These are phyloP conservation scores for Heteromyza rotundicornis DNA, from an alignment of 2,888 invertebrate genomes.

Conservation along the genomic window DNA sequence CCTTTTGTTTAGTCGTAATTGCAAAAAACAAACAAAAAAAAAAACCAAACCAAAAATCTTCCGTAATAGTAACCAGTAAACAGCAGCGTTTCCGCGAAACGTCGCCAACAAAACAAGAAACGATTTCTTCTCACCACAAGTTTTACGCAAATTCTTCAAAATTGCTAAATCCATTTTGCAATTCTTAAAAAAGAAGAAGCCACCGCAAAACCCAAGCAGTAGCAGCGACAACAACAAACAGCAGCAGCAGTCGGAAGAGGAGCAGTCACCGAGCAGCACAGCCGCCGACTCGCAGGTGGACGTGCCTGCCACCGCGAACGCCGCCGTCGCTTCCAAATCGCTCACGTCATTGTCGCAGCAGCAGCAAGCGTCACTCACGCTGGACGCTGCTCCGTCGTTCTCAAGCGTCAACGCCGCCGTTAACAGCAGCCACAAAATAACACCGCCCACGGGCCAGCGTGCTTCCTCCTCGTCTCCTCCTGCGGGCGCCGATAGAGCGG, in stretches of 20 bases:
- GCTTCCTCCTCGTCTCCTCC: slow-evolving; percentile 40
- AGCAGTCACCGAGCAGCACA: slow-evolving; percentile 44
- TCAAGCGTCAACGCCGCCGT: slow-evolving; percentile 18
- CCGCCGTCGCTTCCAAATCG: slow-evolving; percentile 9
- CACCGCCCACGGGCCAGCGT: slow-evolving; percentile 41
- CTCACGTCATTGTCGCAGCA: slow-evolving; percentile 28
- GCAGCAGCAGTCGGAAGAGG: slow-evolving; percentile 52
- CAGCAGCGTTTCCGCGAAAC: slow-evolving; percentile 5
- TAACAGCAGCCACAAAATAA: slow-evolving; percentile 43
- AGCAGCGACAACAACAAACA: slow-evolving; percentile 41
- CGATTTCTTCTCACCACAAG: slow-evolving; percentile 38
- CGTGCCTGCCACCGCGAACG: slow-evolving; percentile 35
- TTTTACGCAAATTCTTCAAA: slow-evolving; percentile 55
- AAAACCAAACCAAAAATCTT: slow-evolving; percentile 5
- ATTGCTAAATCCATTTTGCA: slow-evolving; percentile 62
- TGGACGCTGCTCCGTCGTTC: slow-evolving; percentile 35
- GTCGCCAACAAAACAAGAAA: slow-evolving; percentile 15
- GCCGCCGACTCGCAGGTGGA: slow-evolving; percentile 37
- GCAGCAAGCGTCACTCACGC: slow-evolving; percentile 33
- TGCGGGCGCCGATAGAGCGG: slow-evolving; percentile 18
- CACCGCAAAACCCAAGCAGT: slow-evolving; percentile 50
- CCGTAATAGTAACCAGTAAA: too few species aligned
- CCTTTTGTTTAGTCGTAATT: neutral
- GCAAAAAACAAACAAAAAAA: slow-evolving; percentile 3
- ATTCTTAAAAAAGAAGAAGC: slow-evolving; percentile 61